Base-by-base conservation (phyloP, 2,888 invertebrate species). In the Dryomyza anilis region DNA sequence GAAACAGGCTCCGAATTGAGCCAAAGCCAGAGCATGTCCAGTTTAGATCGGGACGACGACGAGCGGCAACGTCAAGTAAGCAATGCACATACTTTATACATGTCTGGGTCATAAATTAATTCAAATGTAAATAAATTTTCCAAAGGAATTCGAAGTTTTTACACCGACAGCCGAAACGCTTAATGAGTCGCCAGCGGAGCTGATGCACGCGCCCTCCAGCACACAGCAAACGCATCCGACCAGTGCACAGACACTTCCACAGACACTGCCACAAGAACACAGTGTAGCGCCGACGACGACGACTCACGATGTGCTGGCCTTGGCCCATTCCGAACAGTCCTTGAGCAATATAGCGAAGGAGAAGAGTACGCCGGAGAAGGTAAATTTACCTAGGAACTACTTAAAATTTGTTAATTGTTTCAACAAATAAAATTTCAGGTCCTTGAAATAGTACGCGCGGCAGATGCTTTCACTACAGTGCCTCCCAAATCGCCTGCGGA, bases 371-470 rank as follows among this genome's bases (percentile, higher is more conserved):
- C 93, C 93, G 52, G 94, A 94, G 85, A 94, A 93, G 87, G 84
- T 83, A 8, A 14, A 33, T 3, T 64, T 56, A 25, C 56, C 14
- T 6, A 39, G 50, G 7, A 27, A 16, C 23, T 39, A 48, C 4
- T 25, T 21, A 5, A 23, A 23, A 14, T 25, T 48, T 7, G 4
- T 1, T 12, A 21, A 19, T n/a, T 6, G n/a, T 39, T 2, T 14
- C 8, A 14, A 14, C 39, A 14, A 3, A 2, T 39, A 12, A 39
- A 66, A 36, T 50, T 43, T 7, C 71, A 93, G 92, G 93, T 94
- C 70, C 85, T 95, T 85, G 95, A 95, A 80, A 93, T 95, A 74
- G 95, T 95, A 63, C 88, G 94, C 81, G 95, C 94, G 64, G 95
- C 95, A 60, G 83, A 83, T 70, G 79, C 79, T 57, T 77, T 78